Conservation (phyloP, 1,140 invertebrate species). For the Holotrichia oblita region DNA sequence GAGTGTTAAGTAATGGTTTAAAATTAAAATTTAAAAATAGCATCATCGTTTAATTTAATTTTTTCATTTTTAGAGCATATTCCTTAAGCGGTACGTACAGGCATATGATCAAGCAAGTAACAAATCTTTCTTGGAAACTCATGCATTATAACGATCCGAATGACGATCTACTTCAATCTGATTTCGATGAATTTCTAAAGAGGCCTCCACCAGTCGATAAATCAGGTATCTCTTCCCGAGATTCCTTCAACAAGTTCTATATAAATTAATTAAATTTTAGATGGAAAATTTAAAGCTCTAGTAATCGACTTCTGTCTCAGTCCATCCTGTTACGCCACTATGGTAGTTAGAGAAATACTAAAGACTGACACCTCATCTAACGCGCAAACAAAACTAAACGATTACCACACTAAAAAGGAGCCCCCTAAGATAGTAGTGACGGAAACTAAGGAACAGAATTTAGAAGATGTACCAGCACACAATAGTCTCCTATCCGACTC, state of each 20-base stretch:
- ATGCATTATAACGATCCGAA: constrained; percentile 77
- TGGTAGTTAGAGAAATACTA: constrained; percentile 90
- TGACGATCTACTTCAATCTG: constrained; percentile 78
- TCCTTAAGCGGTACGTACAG: constrained; percentile 84
- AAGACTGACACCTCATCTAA: constrained; percentile 80
- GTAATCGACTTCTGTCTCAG: constrained; percentile 84
- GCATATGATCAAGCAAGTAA: constrained; percentile 73
- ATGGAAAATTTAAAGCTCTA: constrained; percentile 78
- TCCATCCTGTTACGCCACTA: constrained; percentile 92
- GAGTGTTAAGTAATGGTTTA: constrained; percentile 73
- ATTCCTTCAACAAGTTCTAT: constrained; percentile 41
- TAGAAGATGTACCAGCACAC: constrained; percentile 27
- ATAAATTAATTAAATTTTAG: constrained; percentile 62
- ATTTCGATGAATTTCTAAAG: constrained; percentile 71
- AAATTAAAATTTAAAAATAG: no score
- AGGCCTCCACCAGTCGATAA: constrained; percentile 55
- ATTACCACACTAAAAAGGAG: constrained; percentile 57
- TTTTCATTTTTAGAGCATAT: constrained; percentile 82
- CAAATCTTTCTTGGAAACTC: constrained; percentile 76
- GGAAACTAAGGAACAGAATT: constrained; percentile 35
- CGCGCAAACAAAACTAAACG: constrained; percentile 69
- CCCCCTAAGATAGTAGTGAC: constrained; percentile 47
- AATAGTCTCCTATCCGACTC: constrained; percentile 54
- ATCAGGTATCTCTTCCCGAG: constrained; percentile 45
- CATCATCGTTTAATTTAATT: no score